Conservation (phyloP, 2,113 vertebrate genomes). For the Gambusia holbrooki region DNA sequence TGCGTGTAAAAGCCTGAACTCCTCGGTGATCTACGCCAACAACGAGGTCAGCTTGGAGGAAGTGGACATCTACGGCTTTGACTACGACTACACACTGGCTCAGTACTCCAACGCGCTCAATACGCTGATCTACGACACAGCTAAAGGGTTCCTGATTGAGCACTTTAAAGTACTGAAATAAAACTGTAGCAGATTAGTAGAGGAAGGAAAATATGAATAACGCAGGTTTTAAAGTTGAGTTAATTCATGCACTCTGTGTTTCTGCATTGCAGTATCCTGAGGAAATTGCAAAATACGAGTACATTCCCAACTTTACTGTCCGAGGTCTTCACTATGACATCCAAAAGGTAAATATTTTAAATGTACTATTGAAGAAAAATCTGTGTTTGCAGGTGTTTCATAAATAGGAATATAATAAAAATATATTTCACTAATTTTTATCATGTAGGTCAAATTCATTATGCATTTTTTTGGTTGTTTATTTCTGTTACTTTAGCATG, state of each 20-base stretch:
- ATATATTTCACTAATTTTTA: too few species aligned
- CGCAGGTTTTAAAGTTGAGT: background rate
- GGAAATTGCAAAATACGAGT: conserved; percentile 81
- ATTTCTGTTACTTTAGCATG: background rate
- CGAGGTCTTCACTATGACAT: conserved; percentile 88
- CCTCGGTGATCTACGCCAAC: conserved; percentile 84
- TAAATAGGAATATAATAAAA: too few species aligned
- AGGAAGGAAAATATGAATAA: background rate
- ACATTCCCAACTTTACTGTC: conserved; percentile 83
- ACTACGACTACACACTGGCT: conserved; percentile 85
- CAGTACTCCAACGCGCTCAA: conserved; percentile 81
- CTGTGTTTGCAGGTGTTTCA: background rate
- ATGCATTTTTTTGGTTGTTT: too few species aligned
- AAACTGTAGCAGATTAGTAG: too few species aligned
- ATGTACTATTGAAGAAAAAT: background rate
- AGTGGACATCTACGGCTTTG: conserved; percentile 85
- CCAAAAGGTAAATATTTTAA: conserved; percentile 78
- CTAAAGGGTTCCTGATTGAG: conserved; percentile 76
- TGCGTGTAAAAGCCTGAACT: conserved; percentile 81
- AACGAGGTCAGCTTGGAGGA: conserved; percentile 82
- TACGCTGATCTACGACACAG: conserved; percentile 79
- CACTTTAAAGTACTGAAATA: conserved; percentile 76
- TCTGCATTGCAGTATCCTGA: conserved; percentile 79
- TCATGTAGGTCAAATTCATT: too few species aligned
- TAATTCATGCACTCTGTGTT: background rate